Percentiles rank a stretch among this genome's conserved stretches.
These are phyloP conservation scores for Parascotia fuliginaria DNA, from an alignment of 2,888 invertebrate species.

Conservation along the genomic window DNA sequence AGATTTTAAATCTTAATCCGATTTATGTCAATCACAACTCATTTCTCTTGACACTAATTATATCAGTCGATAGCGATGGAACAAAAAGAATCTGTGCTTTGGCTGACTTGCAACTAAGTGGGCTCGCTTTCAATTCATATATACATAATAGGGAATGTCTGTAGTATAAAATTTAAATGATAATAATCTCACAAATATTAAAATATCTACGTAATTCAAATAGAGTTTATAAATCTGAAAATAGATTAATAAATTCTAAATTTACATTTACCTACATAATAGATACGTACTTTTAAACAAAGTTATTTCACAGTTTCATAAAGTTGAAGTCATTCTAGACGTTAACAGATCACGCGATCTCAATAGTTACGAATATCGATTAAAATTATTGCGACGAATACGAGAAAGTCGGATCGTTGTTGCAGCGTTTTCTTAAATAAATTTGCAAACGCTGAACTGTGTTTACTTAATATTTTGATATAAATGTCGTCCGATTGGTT, in stretches of 20 bases:
- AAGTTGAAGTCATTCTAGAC: slow-evolving; percentile 8
- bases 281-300: background rate
- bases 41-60: slow-evolving; percentile 58
- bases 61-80: slow-evolving; percentile 44
- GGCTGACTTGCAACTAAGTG: slow-evolving; percentile 51
- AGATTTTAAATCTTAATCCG: slow-evolving; percentile 40
- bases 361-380: slow-evolving; percentile 14
- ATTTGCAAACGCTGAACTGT: slow-evolving; percentile 4
- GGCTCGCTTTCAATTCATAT: slow-evolving; percentile 26
- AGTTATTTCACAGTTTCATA: slow-evolving; percentile 5
- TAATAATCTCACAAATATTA: too few species aligned
- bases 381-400: slow-evolving; percentile 8
- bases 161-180: too few species aligned
- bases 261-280: background rate
- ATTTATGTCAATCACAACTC: slow-evolving; percentile 46
- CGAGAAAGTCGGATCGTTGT: slow-evolving; percentile 15
- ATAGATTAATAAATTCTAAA: background rate
- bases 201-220: too few species aligned
- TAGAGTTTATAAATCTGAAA: slow-evolving; percentile 7
- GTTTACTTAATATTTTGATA: slow-evolving; percentile 3
- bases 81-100: slow-evolving; percentile 44
- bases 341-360: slow-evolving; percentile 10
- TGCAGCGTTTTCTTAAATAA: slow-evolving; percentile 15
- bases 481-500: background rate
- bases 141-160: too few species aligned